phyloP scores from a whole-genome alignment of 2,888 invertebrate species.

The Cephus spinipes region DNA sequence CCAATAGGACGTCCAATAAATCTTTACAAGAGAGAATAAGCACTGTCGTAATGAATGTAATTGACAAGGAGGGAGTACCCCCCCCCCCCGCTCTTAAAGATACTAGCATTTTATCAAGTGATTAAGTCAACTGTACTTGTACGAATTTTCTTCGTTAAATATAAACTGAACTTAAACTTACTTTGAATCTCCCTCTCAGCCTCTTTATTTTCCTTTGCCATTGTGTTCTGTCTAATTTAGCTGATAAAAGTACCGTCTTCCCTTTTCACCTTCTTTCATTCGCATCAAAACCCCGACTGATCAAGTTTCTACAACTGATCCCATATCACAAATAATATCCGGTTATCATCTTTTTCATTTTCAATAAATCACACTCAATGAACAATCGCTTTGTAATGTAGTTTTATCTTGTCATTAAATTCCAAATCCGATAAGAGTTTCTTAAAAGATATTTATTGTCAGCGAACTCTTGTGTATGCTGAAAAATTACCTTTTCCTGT shows the following conservation, averaged over 20 bases:
- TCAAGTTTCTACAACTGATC: not conserved
- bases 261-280: not conserved
- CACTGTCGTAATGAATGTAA: not conserved
- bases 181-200: not conserved
- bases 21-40: not conserved
- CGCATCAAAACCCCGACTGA: not conserved
- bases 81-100: not conserved
- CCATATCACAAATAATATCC: not conserved
- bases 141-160: not conserved
- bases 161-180: not conserved
- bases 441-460: not conserved
- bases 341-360: not conserved
- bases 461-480: no score
- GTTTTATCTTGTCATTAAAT: not conserved
- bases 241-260: not conserved
- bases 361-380: not conserved
- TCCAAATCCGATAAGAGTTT: not conserved
- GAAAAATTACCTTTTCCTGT: no score
- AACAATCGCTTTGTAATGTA: not conserved
- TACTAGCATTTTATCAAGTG: not conserved
- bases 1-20: not conserved
- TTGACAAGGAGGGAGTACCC: not conserved
- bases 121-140: not conserved
- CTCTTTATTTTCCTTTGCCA: not conserved
- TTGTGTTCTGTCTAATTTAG: not conserved